Conservation (phyloP, 1,140 invertebrate genomes). For the Lithobius niger region DNA sequence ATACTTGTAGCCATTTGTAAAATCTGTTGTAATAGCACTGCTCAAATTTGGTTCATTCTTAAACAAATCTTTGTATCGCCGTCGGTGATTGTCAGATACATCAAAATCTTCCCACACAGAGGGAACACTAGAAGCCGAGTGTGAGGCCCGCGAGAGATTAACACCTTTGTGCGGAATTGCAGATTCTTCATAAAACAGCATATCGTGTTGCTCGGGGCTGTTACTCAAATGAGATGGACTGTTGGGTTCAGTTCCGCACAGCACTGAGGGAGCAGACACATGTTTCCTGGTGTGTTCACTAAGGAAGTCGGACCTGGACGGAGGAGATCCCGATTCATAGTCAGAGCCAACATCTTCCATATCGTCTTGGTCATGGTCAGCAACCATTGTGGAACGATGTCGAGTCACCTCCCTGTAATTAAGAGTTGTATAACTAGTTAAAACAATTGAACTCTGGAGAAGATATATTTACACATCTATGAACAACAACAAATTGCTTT, state of each 20-base stretch:
- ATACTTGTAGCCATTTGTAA: conserved; percentile 5
- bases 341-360: conserved; percentile 27
- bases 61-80: conserved; percentile 12
- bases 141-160: too few relatives aligned
- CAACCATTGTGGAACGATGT: not conserved
- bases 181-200: too few relatives aligned
- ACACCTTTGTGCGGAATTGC: too few relatives aligned
- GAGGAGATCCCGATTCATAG: conserved; percentile 45
- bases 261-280: not conserved
- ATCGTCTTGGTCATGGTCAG: conserved; percentile 1
- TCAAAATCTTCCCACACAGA: too few relatives aligned
- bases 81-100: too few relatives aligned
- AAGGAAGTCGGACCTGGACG: conserved; percentile 26
- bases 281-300: not conserved
- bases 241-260: not conserved
- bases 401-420: not conserved
- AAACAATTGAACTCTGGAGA: too few relatives aligned
- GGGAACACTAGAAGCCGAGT: too few relatives aligned
- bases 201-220: too few relatives aligned
- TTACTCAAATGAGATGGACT: too few relatives aligned
- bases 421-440: not conserved
- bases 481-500: too few relatives aligned
- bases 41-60: conserved; percentile 23
- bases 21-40: conserved; percentile 26
- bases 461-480: too few relatives aligned